Percentiles rank a stretch among this genome's conserved stretches.
These are phyloP conservation scores for Channa maculata DNA, from an alignment of 2,113 vertebrate species.

Conservation along the genomic window DNA sequence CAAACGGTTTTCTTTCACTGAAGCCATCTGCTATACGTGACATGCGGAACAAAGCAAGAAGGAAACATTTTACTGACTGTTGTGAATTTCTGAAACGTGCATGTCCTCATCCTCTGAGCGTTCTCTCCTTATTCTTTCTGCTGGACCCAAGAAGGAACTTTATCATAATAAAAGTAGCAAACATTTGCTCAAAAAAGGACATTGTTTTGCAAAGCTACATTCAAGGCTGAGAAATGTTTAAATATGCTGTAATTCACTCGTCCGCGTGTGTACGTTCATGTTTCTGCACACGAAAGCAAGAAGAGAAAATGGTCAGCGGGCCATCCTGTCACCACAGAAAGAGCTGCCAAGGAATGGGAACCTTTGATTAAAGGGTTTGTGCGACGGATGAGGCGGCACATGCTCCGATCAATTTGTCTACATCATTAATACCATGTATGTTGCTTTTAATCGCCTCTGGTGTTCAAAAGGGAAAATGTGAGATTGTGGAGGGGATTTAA, in stretches of 20 bases:
- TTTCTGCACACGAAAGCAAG: constrained; percentile 44
- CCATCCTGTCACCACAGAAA: constrained; percentile 17
- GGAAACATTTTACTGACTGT: no score
- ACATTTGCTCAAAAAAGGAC: neutral
- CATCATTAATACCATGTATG: constrained; percentile 44
- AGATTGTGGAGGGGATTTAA: neutral
- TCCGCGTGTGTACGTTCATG: constrained; percentile 26
- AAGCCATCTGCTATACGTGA: no score
- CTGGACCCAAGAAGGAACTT: constrained; percentile 5
- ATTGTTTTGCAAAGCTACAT: neutral
- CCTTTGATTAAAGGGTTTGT: constrained; percentile 69
- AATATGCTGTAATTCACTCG: constrained; percentile 33
- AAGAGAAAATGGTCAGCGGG: constrained; percentile 1
- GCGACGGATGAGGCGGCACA: constrained; percentile 29
- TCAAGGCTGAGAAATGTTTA: constrained; percentile 12
- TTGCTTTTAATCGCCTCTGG: constrained; percentile 50
- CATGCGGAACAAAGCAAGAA: no score
- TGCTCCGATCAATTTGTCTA: constrained; percentile 35
- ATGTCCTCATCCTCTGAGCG: neutral
- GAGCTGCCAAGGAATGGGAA: constrained; percentile 33
- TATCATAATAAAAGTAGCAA: constrained; percentile 2
- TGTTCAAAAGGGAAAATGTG: constrained; percentile 25
- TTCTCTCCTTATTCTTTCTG: neutral
- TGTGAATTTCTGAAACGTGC: constrained; percentile 18
- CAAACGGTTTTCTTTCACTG: no score